Base-by-base conservation (phyloP, 1,140 invertebrate genomes). In the Lithobius niger region DNA sequence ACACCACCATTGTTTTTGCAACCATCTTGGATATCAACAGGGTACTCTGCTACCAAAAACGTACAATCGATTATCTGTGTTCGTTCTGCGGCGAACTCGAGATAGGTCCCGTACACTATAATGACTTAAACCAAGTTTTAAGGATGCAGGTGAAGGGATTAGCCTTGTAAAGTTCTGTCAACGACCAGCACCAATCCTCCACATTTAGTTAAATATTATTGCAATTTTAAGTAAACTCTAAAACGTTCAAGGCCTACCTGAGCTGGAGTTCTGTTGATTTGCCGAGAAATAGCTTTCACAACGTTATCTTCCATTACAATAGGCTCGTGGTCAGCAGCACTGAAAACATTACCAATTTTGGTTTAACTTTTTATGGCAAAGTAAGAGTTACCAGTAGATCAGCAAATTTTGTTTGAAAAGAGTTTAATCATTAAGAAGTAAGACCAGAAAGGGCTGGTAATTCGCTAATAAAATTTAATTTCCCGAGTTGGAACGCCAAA, bases 201-300 rank as follows among this genome's bases (percentile, higher is more conserved):
- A 10, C n/a, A n/a, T 36, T 6, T 36, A 6, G 31, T n/a, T 10
- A 6, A 36, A 10, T 36, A 36, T 36, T 36, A 6, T 36, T 10
- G n/a, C 6, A 36, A 36, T 36, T 36, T 36, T 6, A 10, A 10
- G 6, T 36, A 10, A 10, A 10, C 31, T 36, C n/a, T n/a, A 36
- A 36, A 36, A 36, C n/a, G n/a, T 10, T 36, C n/a, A 36, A 36
- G n/a, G n/a, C 31, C 6, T 36, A 88, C 73, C 64, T 89, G 86
- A 10, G 84, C 84, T 1, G 78, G 60, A 21, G 76, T 77, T 64
- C 84, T 86, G 0, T 73, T 72, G 64, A 85, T 77, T 62, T 82
- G 83, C 15, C 78, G 68, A 18, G 81, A 81, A 43, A 88, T 74
- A 18, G 66, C 62, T 59, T 77, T 76, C 13, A 88, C 59, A 54